Percentiles rank a stretch among this genome's conserved stretches.
These are phyloP conservation scores for Macrocentrus cingulum DNA, from an alignment of 1,140 invertebrate genomes.

Conservation along the genomic window DNA sequence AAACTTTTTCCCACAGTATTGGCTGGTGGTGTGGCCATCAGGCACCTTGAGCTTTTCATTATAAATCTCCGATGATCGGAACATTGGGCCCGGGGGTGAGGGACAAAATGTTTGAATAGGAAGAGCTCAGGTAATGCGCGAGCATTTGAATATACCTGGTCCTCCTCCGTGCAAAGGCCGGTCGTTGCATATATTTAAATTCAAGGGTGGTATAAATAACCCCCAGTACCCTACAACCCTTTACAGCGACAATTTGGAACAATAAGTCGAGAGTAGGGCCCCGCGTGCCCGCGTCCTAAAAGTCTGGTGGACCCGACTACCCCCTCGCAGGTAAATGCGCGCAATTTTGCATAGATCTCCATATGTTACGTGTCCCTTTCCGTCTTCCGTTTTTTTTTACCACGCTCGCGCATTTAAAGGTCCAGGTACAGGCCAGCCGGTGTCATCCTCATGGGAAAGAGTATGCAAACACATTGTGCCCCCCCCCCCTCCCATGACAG, in stretches of 20 bases:
- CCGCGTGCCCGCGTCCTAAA: constrained; percentile 16
- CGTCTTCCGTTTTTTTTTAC: constrained; percentile 27
- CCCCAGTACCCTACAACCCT: constrained; percentile 29
- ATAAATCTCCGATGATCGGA: constrained; percentile 52
- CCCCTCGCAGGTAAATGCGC: constrained; percentile 28
- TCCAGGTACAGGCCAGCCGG: constrained; percentile 47
- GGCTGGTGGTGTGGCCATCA: constrained; percentile 38
- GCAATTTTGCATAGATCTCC: constrained; percentile 59
- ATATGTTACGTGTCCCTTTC: constrained; percentile 47
- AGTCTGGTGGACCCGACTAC: constrained; percentile 20
- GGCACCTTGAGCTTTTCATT: constrained; percentile 49
- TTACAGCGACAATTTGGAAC: constrained; percentile 46
- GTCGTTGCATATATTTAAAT: constrained; percentile 54
- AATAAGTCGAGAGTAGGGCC: constrained; percentile 34
- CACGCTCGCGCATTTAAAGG: constrained; percentile 42
- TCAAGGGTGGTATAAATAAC: constrained; percentile 36
- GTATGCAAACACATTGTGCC: constrained; percentile 59
- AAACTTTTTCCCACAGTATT: constrained; percentile 43
- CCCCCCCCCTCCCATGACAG: no score
- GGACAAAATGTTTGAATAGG: constrained; percentile 47
- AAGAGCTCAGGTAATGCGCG: constrained; percentile 51
- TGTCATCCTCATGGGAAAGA: constrained; percentile 59
- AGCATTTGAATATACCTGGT: constrained; percentile 52
- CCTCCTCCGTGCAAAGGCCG: constrained; percentile 23
- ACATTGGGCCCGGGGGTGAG: constrained; percentile 28